These are phyloP conservation scores for Peromyscus leucopus DNA, from an alignment of 2,113 vertebrate genomes.

Conservation along the genomic window DNA sequence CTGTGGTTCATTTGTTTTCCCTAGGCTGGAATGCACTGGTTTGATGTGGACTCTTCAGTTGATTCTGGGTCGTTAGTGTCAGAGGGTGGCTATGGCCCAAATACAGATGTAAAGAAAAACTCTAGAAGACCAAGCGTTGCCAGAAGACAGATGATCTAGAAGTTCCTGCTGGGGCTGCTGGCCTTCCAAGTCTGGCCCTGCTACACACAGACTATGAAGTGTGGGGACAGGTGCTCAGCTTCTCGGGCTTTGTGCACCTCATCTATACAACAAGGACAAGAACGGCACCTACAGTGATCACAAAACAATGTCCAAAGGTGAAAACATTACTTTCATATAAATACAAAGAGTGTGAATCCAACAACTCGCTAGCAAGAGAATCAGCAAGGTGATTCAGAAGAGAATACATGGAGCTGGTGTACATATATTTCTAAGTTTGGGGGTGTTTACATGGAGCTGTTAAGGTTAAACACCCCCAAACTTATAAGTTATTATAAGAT, in stretches of 20 bases:
- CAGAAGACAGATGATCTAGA: neutral
- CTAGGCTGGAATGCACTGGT: neutral
- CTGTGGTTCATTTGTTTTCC: constrained; percentile 1
- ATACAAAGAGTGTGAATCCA: neutral
- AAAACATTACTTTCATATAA: neutral
- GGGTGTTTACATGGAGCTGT: too few relatives aligned
- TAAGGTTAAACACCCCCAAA: too few relatives aligned
- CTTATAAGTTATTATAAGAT: neutral
- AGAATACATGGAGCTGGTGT: neutral
- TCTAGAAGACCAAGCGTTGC: neutral
- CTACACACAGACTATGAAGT: accelerated
- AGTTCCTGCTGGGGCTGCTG: too few relatives aligned
- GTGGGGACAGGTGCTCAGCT: neutral
- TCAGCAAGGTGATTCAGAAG: neutral
- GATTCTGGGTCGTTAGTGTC: constrained; percentile 36
- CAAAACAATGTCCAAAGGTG: neutral
- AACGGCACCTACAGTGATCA: neutral
- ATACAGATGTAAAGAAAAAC: neutral
- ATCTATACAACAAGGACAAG: neutral
- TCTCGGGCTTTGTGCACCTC: neutral
- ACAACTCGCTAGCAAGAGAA: neutral
- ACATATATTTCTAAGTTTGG: neutral
- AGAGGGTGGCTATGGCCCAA: neutral
- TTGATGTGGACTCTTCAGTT: constrained; percentile 13
- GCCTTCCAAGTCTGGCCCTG: neutral